A percentile compares a stretch with the other conserved stretches of the same genome.
These are phyloP conservation scores for Ormia ochracea DNA, from an alignment of 2,888 invertebrate species.

Conservation along the genomic window DNA sequence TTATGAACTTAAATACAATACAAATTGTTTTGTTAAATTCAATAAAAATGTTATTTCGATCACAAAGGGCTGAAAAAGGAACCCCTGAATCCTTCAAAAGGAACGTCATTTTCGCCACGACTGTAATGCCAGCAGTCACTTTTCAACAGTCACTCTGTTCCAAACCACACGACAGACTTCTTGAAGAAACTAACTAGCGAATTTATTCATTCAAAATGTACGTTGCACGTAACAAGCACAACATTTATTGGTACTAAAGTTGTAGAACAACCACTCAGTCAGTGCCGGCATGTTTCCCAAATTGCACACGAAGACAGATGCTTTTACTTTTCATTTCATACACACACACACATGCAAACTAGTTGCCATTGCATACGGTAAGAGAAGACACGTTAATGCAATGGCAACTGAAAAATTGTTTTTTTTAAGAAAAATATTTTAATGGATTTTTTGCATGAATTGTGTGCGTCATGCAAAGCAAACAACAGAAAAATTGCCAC, in stretches of 20 bases:
- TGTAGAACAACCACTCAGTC: neutral
- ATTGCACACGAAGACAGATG: slow-evolving; percentile 55
- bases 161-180: neutral
- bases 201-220: neutral
- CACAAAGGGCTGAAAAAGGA: too few species aligned
- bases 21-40: too few species aligned
- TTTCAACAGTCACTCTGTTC: neutral
- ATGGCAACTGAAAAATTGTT: neutral
- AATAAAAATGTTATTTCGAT: too few species aligned
- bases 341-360: neutral
- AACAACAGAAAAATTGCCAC: slow-evolving; percentile 59
- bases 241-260: slow-evolving; percentile 6
- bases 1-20: too few species aligned
- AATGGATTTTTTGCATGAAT: slow-evolving; percentile 58
- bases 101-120: too few species aligned
- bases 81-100: too few species aligned
- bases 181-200: neutral
- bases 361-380: too few species aligned
- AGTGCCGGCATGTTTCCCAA: slow-evolving; percentile 25
- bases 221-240: neutral
- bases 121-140: neutral
- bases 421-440: slow-evolving; percentile 38
- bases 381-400: neutral
- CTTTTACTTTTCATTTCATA: slow-evolving; percentile 49
- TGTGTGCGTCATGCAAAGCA: slow-evolving; percentile 58